Evolutionary conservation across 1,140 invertebrate genomes (phyloP).

Genomic region (Hydropsyche tenuis): DNA sequence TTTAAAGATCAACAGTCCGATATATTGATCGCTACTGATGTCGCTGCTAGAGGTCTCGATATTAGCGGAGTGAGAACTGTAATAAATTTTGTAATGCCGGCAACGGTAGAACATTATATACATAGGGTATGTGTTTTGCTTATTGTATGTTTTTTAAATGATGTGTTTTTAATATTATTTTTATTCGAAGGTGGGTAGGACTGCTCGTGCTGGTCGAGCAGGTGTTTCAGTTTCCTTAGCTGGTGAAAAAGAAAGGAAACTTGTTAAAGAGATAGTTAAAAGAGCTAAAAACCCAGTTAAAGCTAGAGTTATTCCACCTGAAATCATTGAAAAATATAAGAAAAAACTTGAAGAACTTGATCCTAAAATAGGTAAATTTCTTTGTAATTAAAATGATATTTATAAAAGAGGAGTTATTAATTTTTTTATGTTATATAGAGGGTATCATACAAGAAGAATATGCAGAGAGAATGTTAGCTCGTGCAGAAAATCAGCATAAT

Average conservation of each 20-base stretch:
- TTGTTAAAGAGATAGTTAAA: slow-evolving; percentile 93
- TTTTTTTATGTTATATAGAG: slow-evolving; percentile 54
- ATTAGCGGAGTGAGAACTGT: slow-evolving; percentile 96
- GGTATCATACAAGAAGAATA: slow-evolving; percentile 84
- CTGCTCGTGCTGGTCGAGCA: slow-evolving; percentile 88
- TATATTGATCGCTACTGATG: slow-evolving; percentile 93
- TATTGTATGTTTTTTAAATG: slow-evolving; percentile 2
- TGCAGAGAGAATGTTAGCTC: slow-evolving; percentile 81
- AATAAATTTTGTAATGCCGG: slow-evolving; percentile 96
- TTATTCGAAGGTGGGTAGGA: slow-evolving; percentile 93
- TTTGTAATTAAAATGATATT: too few species aligned
- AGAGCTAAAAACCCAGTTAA: slow-evolving; percentile 86
- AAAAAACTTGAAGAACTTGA: slow-evolving; percentile 76
- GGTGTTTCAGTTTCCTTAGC: slow-evolving; percentile 93
- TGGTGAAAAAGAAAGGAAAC: slow-evolving; percentile 87
- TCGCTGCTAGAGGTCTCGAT: slow-evolving; percentile 92
- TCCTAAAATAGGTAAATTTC: slow-evolving; percentile 70
- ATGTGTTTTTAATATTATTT: slow-evolving; percentile 4
- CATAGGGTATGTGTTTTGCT: slow-evolving; percentile 70
- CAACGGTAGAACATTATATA: slow-evolving; percentile 93
- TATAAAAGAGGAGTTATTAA: neutral
- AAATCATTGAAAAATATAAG: slow-evolving; percentile 88
- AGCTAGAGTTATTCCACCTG: slow-evolving; percentile 82
- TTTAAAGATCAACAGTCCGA: slow-evolving; percentile 91
- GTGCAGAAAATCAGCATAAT: slow-evolving; percentile 85